phyloP scores from a whole-genome alignment of 53 echinoderm and acorn worm genomes.

The Antedon mediterranea region DNA sequence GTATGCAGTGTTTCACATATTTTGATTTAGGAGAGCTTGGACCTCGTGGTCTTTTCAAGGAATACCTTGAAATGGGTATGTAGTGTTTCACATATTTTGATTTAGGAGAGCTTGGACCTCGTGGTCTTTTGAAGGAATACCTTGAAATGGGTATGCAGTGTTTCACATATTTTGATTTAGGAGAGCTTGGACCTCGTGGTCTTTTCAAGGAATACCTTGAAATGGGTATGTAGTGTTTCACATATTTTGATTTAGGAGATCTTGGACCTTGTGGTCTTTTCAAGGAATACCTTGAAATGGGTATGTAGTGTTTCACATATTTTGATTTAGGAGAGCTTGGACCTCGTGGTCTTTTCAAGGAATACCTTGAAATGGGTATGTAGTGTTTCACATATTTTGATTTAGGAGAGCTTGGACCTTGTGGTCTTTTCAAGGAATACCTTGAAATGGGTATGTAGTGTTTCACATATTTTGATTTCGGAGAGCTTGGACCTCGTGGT shows the following conservation, averaged over 20 bases:
- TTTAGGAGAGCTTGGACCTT: conserved; percentile 64
- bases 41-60: conserved; percentile 84
- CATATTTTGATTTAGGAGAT: conserved; percentile 72
- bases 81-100: too few relatives aligned
- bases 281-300: conserved; percentile 97
- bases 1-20: too few relatives aligned
- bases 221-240: conserved; percentile 95
- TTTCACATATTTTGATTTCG: conserved; percentile 79
- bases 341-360: conserved; percentile 84
- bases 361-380: conserved; percentile 96
- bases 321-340: conserved; percentile 77
- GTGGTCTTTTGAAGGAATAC: conserved; percentile 94
- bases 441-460: conserved; percentile 94
- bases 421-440: conserved; percentile 94
- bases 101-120: conserved; percentile 64
- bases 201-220: conserved; percentile 95
- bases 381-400: too few relatives aligned
- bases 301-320: too few relatives aligned
- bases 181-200: conserved; percentile 73
- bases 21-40: conserved; percentile 77
- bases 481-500: conserved; percentile 73
- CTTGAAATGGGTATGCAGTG: conserved; percentile 96
- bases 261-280: conserved; percentile 85
- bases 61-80: conserved; percentile 96
- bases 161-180: conserved; percentile 76